Evolutionary conservation across 2,888 invertebrate genomes (phyloP).

Genomic region (Lysandra coridon): DNA sequence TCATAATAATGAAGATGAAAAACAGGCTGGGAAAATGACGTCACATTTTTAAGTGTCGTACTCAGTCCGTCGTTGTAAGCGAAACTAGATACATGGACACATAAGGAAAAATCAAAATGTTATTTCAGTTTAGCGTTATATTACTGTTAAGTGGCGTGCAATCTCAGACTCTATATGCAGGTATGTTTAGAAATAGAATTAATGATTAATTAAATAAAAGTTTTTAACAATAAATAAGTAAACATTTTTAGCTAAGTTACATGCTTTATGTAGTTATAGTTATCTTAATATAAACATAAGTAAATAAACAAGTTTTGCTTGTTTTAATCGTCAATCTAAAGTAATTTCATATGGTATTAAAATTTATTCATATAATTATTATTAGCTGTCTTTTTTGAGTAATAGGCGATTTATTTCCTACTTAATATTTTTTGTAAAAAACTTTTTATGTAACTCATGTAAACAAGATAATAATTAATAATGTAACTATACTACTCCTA

Average conservation of each 20-base stretch:
- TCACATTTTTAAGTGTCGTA: background rate
- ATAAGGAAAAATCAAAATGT: background rate
- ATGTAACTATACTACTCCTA: too few relatives aligned
- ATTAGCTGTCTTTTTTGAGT: too few relatives aligned
- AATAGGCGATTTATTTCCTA: too few relatives aligned
- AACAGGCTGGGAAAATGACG: constrained; percentile 13
- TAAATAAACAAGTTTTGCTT: background rate
- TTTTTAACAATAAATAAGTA: background rate
- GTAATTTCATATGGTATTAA: background rate
- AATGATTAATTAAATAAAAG: background rate
- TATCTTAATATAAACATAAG: background rate
- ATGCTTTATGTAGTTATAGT: background rate
- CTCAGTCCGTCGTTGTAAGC: background rate
- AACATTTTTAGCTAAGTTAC: background rate
- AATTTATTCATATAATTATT: too few relatives aligned
- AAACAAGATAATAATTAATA: too few relatives aligned
- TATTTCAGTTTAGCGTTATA: background rate
- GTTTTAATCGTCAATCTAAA: background rate
- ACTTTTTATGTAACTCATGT: too few relatives aligned
- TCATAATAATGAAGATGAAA: background rate
- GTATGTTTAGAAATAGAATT: background rate
- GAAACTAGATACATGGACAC: background rate
- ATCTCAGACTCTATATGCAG: constrained; percentile 1
- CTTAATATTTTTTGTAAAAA: too few relatives aligned
- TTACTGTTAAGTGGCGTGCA: constrained; percentile 14